A percentile compares a stretch with the other conserved stretches of the same genome.
These are phyloP conservation scores for Gambusia yucatana DNA, from an alignment of 2,797 vertebrate genomes.

Conservation along the genomic window DNA sequence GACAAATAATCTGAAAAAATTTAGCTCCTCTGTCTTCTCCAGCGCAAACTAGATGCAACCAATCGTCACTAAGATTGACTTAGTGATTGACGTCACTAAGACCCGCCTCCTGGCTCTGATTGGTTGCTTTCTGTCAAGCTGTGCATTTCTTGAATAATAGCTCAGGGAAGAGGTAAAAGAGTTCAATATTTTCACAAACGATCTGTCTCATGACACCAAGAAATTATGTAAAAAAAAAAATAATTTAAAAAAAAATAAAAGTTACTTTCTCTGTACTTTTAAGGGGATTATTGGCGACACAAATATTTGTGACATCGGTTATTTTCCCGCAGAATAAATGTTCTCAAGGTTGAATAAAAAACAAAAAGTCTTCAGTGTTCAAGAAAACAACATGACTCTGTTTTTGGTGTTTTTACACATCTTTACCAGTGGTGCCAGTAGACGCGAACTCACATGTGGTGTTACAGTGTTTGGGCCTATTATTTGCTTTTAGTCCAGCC, in stretches of 20 bases:
- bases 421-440: not conserved
- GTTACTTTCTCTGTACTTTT: not conserved
- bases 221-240: not conserved
- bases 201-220: no score
- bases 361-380: not conserved
- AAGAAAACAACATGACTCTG: not conserved
- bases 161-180: no score
- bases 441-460: not conserved
- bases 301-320: not conserved
- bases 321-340: not conserved
- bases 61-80: no score
- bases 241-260: not conserved
- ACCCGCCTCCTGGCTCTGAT: no score
- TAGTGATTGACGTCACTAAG: no score
- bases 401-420: not conserved
- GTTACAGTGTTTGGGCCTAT: not conserved
- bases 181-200: no score
- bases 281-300: not conserved
- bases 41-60: no score
- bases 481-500: conserved; percentile 6
- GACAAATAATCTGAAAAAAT: no score
- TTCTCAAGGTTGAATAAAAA: not conserved
- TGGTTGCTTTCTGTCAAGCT: no score
- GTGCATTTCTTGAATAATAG: not conserved
- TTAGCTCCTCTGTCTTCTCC: no score